Percentiles rank a stretch among this genome's conserved stretches.
Evolutionary conservation across 2,113 vertebrate species (phyloP).

Genomic region (Centropus unirufus): DNA sequence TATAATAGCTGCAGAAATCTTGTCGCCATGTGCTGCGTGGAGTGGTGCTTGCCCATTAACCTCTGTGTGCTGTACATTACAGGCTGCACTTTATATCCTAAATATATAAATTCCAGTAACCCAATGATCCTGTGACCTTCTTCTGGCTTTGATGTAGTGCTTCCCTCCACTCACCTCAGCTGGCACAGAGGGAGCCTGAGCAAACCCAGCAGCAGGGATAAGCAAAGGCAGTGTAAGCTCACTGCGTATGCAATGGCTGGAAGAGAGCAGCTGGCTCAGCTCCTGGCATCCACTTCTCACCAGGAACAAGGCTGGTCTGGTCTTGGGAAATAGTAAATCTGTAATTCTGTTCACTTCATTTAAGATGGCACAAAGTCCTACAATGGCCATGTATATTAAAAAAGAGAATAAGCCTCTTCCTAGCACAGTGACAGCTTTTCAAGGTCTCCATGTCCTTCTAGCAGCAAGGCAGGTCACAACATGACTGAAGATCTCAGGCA

Average conservation of each 20-base stretch:
- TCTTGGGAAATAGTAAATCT: background rate
- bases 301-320: background rate
- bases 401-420: background rate
- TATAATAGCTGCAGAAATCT: background rate
- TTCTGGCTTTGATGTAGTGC: background rate
- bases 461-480: background rate
- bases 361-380: background rate
- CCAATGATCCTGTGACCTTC: background rate
- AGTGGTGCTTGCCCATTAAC: background rate
- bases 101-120: background rate
- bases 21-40: fast-evolving
- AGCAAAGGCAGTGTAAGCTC: background rate
- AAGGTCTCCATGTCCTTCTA: background rate
- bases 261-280: background rate
- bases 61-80: background rate
- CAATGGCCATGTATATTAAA: background rate
- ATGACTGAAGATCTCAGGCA: background rate
- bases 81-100: background rate
- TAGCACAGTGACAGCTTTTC: background rate
- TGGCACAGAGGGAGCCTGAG: background rate
- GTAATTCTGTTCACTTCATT: background rate
- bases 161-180: background rate
- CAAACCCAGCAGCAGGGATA: background rate
- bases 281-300: background rate
- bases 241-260: fast-evolving